phyloP scores from a whole-genome alignment of 64 coral and sea anemone genomes.

The Cladopsammia gracilis region DNA sequence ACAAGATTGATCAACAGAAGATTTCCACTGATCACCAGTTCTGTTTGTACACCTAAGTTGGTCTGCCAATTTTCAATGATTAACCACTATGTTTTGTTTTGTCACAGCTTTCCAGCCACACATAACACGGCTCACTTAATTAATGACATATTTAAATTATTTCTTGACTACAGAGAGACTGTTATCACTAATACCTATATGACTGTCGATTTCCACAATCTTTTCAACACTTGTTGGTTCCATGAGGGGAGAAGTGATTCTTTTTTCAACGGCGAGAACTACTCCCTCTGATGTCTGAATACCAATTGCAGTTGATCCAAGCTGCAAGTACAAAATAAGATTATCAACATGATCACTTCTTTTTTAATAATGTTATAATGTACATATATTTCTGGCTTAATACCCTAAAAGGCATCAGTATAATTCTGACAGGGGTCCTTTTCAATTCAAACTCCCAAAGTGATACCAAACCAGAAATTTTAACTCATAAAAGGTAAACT shows the following conservation, averaged over 20 bases:
- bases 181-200: constrained; percentile 76
- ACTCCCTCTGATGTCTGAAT: constrained; percentile 98
- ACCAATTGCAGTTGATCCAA: constrained; percentile 98
- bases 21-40: no score
- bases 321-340: constrained; percentile 19
- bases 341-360: neutral
- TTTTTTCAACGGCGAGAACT: constrained; percentile 93
- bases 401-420: no score
- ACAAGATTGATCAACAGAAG: no score
- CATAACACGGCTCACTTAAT: neutral
- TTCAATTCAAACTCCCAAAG: no score
- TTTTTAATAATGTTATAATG: neutral
- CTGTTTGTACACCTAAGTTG: no score
- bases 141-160: neutral
- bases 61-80: no score
- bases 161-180: no score
- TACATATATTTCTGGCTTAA: neutral
- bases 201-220: constrained; percentile 99
- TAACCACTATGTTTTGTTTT: no score
- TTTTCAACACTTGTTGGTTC: constrained; percentile 96
- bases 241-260: constrained; percentile 98
- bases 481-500: no score
- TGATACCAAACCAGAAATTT: no score
- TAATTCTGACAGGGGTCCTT: no score
- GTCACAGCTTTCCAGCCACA: no score